Evolutionary conservation across 2,797 vertebrate genomes (phyloP).

Genomic region (Odontamblyopus lacepedii): DNA sequence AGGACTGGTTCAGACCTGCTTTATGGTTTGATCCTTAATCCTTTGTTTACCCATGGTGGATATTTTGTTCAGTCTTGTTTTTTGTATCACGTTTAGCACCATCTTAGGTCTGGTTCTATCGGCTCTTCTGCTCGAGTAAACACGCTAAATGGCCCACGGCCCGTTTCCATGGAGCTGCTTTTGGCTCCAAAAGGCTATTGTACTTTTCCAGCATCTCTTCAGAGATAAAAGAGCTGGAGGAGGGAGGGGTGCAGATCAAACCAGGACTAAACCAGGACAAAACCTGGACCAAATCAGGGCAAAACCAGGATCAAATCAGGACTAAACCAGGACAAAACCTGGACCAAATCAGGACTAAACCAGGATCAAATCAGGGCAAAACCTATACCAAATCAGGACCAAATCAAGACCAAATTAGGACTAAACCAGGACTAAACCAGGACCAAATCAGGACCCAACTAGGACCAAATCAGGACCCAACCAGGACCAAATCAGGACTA

Average conservation of each 20-base stretch:
- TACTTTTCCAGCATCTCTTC: conserved; percentile 40
- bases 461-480: not conserved
- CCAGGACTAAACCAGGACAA: not conserved
- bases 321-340: not conserved
- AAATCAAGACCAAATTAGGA: not conserved
- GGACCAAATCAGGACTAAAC: not conserved
- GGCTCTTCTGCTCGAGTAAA: conserved; percentile 56
- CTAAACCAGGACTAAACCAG: not conserved
- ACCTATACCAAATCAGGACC: not conserved
- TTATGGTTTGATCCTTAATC: too few species aligned
- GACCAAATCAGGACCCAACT: not conserved
- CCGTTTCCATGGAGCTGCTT: conserved; percentile 64
- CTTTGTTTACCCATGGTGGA: too few species aligned
- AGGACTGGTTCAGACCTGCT: not conserved
- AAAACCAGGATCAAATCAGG: not conserved
- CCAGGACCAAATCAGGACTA: not conserved
- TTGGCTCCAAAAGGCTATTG: conserved; percentile 45
- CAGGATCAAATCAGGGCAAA: not conserved
- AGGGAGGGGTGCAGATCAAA: not conserved
- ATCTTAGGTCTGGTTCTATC: conserved; percentile 34
- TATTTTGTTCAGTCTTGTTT: too few species aligned
- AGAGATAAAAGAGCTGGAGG: conserved; percentile 1
- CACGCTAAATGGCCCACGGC: conserved; percentile 51
- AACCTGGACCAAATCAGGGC: not conserved
- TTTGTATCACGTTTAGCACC: not conserved